These are phyloP conservation scores for Murina feae DNA, from an alignment of 2,113 vertebrate species.

Conservation along the genomic window DNA sequence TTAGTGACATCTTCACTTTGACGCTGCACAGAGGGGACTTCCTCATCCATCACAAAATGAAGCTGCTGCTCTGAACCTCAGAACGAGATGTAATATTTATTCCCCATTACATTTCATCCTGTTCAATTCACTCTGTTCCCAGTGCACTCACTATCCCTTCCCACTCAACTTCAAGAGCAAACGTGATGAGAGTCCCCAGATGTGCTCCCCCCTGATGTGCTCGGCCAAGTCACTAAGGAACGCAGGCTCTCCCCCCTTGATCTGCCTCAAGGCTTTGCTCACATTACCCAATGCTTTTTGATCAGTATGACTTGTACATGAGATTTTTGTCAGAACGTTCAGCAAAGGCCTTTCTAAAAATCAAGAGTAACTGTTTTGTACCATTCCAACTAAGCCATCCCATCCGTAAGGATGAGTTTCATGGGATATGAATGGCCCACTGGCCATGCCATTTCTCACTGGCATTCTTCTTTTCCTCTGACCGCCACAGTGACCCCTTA, in stretches of 20 bases:
- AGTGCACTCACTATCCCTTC: background rate
- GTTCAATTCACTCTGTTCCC: background rate
- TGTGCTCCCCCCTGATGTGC: background rate
- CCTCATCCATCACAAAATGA: background rate
- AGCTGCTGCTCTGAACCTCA: background rate
- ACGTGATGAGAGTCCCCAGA: background rate
- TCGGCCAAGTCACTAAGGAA: background rate
- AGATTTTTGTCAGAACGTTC: background rate
- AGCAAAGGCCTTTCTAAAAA: slow-evolving; percentile 5
- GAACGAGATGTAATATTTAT: slow-evolving; percentile 16
- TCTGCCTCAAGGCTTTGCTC: background rate
- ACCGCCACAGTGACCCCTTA: background rate
- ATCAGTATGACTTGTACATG: background rate
- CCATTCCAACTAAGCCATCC: background rate
- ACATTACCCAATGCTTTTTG: background rate
- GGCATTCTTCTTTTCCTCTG: background rate
- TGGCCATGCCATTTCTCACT: background rate
- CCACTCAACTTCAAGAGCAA: slow-evolving; percentile 23
- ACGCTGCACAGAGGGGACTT: background rate
- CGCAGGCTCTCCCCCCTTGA: background rate
- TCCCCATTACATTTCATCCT: background rate
- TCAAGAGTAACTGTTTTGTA: background rate
- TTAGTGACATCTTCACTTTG: background rate
- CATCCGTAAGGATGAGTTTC: background rate
- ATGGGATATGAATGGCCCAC: background rate